Evolutionary conservation across 1,140 invertebrate genomes (phyloP).

Genomic region (Drosophila repletoides): DNA sequence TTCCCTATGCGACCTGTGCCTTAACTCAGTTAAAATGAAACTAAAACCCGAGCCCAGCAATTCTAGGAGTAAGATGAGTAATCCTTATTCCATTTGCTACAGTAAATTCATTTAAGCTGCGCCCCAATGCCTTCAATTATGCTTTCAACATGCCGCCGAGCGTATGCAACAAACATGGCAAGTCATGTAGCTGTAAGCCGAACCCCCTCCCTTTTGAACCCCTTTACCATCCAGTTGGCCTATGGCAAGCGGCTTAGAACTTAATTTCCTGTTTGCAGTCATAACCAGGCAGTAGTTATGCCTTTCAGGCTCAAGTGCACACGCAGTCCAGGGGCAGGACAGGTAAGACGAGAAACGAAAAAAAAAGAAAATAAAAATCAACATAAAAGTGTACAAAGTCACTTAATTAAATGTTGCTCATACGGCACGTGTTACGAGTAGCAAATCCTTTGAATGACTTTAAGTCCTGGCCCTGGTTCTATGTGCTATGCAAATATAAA

Average conservation of each 20-base stretch:
- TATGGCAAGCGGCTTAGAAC: constrained; percentile 35
- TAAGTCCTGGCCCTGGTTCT: constrained; percentile 26
- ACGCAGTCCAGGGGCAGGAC: constrained; percentile 27
- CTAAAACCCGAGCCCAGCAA: no score
- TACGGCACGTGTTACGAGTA: constrained; percentile 36
- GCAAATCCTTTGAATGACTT: constrained; percentile 57
- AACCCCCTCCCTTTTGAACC: background rate
- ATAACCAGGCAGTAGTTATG: constrained; percentile 28
- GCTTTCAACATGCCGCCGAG: constrained; percentile 32
- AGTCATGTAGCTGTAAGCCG: constrained; percentile 6
- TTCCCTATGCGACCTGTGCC: no score
- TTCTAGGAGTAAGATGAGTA: no score
- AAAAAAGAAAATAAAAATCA: constrained; percentile 3
- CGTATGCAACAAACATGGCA: constrained; percentile 25
- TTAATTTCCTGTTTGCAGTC: constrained; percentile 55
- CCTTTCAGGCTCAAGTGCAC: constrained; percentile 7
- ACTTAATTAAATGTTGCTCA: constrained; percentile 62
- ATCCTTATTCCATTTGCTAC: constrained; percentile 28
- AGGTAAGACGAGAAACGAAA: background rate
- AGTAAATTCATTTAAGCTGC: constrained; percentile 47
- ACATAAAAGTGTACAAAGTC: constrained; percentile 41
- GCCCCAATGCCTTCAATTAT: constrained; percentile 44
- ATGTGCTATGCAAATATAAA: constrained; percentile 46
- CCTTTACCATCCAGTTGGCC: background rate
- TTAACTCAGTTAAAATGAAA: background rate